phyloP scores from a whole-genome alignment of 2,888 invertebrate genomes.

The Lycia hirtaria region DNA sequence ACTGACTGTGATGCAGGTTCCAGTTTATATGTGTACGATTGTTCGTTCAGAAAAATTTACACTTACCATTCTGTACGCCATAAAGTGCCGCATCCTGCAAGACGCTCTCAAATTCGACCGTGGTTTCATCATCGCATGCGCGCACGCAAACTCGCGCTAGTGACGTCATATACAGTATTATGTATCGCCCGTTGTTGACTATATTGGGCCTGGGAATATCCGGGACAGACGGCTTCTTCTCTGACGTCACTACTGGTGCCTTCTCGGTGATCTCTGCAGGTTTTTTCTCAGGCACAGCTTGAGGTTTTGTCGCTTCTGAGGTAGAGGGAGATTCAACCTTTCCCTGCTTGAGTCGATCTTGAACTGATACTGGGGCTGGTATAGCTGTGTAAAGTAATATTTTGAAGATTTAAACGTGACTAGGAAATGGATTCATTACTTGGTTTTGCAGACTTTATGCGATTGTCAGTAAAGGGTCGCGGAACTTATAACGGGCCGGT shows the following conservation, averaged over 20 bases:
- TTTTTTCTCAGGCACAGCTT: not conserved
- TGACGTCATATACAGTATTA: constrained; percentile 55
- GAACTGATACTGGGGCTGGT: constrained; percentile 23
- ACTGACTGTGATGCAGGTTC: no score
- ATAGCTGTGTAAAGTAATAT: not conserved
- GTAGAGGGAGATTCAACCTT: not conserved
- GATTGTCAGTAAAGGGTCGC: no score
- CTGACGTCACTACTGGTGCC: not conserved
- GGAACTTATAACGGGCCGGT: no score
- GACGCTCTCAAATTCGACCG: constrained; percentile 48
- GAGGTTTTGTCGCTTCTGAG: not conserved
- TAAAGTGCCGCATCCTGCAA: constrained; percentile 54
- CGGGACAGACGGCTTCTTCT: constrained; percentile 33
- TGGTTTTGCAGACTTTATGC: no score
- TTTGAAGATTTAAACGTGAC: no score
- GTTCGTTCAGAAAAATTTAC: no score
- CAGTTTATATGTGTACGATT: no score
- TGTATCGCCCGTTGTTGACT: constrained; percentile 44
- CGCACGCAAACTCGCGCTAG: constrained; percentile 48
- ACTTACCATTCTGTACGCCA: constrained; percentile 36
- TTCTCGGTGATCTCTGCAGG: not conserved
- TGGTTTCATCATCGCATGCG: constrained; percentile 46
- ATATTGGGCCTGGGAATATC: constrained; percentile 58
- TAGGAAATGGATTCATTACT: no score
- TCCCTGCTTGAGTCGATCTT: not conserved